Evolutionary conservation across 2,113 vertebrate genomes (phyloP), one percentile per base, ranked within the genome.

Genomic region (Buteo buteo): DNA sequence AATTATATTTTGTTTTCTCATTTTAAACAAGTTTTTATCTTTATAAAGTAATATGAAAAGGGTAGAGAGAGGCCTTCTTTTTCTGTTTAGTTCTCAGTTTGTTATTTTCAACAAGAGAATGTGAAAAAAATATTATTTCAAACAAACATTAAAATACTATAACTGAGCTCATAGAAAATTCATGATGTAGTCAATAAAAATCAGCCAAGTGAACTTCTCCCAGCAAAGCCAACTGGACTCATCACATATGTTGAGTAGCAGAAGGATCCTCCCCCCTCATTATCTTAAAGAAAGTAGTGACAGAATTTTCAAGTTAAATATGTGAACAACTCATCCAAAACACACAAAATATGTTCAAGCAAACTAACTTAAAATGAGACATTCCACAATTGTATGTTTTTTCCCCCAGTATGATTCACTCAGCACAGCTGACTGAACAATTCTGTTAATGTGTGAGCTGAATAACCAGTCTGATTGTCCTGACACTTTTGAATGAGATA

Each of bases 391-490:
- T 58, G 62, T 54, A 50, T 29, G 11, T 57, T 94, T 78, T 83
- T 36, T 11, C 12, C 32, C 58, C 57, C 49, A 54, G 58, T 81
- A 77, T 94, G 91, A 96, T 71, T 94, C 86, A 90, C 47, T 80
- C 81, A 42, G 57, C 45, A 47, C 65, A 94, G 86, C 83, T 95
- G 93, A 96, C 69, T 57, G 93, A 95, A 91, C 89, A 94, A 82
- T 91, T 94, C 86, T 76, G 61, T 47, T 69, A 71, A 94, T 76
- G 58, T 89, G 65, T 58, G 84, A 94, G 83, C 40, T 94, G 94
- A 97, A 97, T 87, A 96, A 93, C 81, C 80, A 90, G 32, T 93
- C 71, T 88, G 85, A 95, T 95, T 94, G 83, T 93, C 88, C 86
- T 93, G 59, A 94, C 86, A 84, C 66, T 96, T 94, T 40, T 87